Percentiles rank a stretch among this genome's conserved stretches.
phyloP scores from a whole-genome alignment of 2,888 invertebrate genomes.

The Mythimna lalbum region DNA sequence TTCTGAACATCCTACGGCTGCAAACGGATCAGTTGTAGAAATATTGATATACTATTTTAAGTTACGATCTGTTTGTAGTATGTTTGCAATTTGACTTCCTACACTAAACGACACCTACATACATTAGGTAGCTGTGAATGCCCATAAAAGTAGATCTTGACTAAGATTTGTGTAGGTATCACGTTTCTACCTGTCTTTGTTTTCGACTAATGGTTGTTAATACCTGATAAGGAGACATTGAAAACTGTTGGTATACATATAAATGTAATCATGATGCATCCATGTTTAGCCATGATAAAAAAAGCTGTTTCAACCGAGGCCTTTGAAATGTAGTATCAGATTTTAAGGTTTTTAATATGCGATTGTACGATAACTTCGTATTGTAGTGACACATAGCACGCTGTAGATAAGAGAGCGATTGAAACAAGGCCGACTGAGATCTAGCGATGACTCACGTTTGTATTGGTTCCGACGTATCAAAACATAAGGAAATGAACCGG shows the following conservation, averaged over 20 bases:
- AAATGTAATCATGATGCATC: slow-evolving; percentile 8
- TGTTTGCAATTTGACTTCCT: slow-evolving; percentile 49
- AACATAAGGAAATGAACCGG: slow-evolving; percentile 61
- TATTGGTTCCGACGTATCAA: slow-evolving; percentile 52
- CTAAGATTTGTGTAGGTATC: slow-evolving; percentile 28
- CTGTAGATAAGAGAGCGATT: slow-evolving; percentile 62
- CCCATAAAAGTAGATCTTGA: slow-evolving; percentile 49
- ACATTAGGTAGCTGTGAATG: slow-evolving; percentile 20
- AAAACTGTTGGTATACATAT: slow-evolving; percentile 10
- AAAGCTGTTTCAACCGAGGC: slow-evolving; percentile 20
- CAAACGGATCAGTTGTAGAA: slow-evolving; percentile 14
- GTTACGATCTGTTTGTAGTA: slow-evolving; percentile 3
- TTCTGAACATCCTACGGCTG: slow-evolving; percentile 16
- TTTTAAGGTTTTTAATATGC: slow-evolving; percentile 10
- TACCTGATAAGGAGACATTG: slow-evolving; percentile 31
- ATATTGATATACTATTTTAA: slow-evolving; percentile 6
- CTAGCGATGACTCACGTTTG: slow-evolving; percentile 59
- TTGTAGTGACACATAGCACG: slow-evolving; percentile 55
- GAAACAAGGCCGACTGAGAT: slow-evolving; percentile 52
- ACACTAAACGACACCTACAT: slow-evolving; percentile 54
- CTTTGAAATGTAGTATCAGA: neutral
- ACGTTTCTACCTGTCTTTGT: slow-evolving; percentile 8
- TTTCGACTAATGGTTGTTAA: slow-evolving; percentile 10
- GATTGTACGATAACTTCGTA: slow-evolving; percentile 37
- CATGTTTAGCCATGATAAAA: slow-evolving; percentile 30